Conservation (phyloP, 2,888 invertebrate genomes). For the Troides helena region DNA sequence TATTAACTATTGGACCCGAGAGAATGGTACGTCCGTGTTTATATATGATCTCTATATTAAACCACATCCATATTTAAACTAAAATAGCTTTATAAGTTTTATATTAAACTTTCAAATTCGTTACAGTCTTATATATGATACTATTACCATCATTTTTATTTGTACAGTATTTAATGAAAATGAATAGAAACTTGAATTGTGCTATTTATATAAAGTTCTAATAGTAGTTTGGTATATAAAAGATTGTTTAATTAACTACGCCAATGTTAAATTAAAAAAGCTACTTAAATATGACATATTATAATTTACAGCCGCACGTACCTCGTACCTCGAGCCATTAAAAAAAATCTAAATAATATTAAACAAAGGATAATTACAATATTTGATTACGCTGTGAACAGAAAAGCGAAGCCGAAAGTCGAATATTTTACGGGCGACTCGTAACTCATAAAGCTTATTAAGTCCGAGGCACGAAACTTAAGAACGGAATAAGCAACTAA, state of each 20-base stretch:
- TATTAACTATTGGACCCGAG: constrained; percentile 96
- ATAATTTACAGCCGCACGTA: constrained; percentile 20
- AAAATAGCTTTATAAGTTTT: not conserved
- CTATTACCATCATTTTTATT: not conserved
- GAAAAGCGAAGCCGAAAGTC: constrained; percentile 36
- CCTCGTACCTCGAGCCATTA: constrained; percentile 23
- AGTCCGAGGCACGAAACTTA: constrained; percentile 67
- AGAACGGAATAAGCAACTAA: constrained; percentile 77
- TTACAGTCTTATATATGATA: not conserved
- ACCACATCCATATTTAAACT: constrained; percentile 1
- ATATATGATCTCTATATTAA: constrained; percentile 28
- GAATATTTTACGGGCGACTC: constrained; percentile 56
- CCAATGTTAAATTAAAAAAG: constrained; percentile 30
- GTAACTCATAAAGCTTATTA: constrained; percentile 70
- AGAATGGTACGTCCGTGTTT: constrained; percentile 84
- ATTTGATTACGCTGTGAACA: constrained; percentile 51
- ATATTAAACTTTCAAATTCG: not conserved
- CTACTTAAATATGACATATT: constrained; percentile 18
- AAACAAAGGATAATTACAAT: constrained; percentile 39
- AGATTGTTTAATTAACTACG: constrained; percentile 11
- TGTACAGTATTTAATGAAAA: not conserved
- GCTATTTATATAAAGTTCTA: not conserved
- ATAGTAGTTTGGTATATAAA: not conserved
- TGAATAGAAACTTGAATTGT: not conserved
- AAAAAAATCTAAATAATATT: constrained; percentile 25